Base-by-base conservation (phyloP, 1,140 invertebrate species). In the Nephila pilipes region DNA sequence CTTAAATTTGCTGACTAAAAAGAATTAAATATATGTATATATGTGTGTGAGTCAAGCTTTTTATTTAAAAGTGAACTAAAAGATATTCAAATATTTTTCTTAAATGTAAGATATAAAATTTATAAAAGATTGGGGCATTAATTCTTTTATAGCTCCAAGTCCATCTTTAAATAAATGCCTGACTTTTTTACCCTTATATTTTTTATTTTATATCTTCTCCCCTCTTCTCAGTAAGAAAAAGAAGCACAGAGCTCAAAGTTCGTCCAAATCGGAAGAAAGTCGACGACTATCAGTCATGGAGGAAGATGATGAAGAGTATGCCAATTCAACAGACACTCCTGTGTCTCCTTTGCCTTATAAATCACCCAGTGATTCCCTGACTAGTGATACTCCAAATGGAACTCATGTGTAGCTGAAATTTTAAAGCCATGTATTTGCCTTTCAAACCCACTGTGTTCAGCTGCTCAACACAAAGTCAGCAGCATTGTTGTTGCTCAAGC, bases 251-350 rank as follows among this genome's bases (percentile, higher is more conserved):
- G 55, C 65, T 14, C 25, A 63, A 16, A 29, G 25, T 36, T 29
- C 83, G 4, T 57, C 54, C 14, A 93, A 93, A 93, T 79, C 85
- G 2, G 91, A 93, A 87, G 91, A 93, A 10, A 60, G 55, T n/a
- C 65, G 55, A 22, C 63, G 91, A 18, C 46, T 93, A 4, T 93
- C 91, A 2, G 85, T 93, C 0, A 93, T 93, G 91, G 91, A 93
- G 29, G 91, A 93, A 79, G 91, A 93, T 57, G 90, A 85, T 46
- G 90, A 92, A 75, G 91, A 93, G 20, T 58, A 79, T 79, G 16
- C 85, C 16, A 93, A 87, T 29, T 87, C 83, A 29, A 36, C 91
- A 60, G 63, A 58, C 20, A 54, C 54, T 25, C 87, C 87, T 8
- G 38, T 54, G 18, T 87, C 91, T 18, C 85, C 91, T 18, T n/a